These are phyloP conservation scores for Linhomoeus sp. DNA, from an alignment of 2,888 invertebrate genomes.

Conservation along the genomic window DNA sequence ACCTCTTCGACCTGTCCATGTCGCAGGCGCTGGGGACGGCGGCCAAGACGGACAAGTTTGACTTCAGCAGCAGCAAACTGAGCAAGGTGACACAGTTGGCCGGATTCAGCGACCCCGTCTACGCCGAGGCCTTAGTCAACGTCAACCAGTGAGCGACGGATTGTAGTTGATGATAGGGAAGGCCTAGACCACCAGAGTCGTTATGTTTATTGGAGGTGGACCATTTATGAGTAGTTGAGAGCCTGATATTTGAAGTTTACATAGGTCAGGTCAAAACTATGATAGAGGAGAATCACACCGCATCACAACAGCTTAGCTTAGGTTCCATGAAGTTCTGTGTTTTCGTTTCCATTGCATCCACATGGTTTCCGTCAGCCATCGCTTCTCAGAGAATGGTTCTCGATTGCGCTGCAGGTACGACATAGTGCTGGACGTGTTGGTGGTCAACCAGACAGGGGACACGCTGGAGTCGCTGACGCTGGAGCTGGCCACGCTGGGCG, in stretches of 20 bases:
- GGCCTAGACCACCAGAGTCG: no score
- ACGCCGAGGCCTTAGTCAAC: conserved; percentile 97
- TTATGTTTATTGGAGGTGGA: no score
- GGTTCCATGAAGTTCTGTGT: no score
- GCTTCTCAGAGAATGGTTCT: no score
- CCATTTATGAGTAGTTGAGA: no score
- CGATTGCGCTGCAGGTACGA: conserved; percentile 43
- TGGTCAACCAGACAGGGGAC: conserved; percentile 93
- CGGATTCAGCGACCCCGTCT: conserved; percentile 96
- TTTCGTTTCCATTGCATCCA: no score
- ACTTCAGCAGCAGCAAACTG: conserved; percentile 37
- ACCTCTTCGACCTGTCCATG: conserved; percentile 83
- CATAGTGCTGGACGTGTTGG: conserved; percentile 86
- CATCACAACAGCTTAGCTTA: no score
- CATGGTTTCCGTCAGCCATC: no score
- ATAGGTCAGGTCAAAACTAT: no score
- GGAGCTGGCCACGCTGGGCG: conserved; percentile 73
- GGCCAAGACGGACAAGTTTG: conserved; percentile 25
- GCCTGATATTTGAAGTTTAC: no score
- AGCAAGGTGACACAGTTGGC: conserved; percentile 72
- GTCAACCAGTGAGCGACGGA: conserved; percentile 63
- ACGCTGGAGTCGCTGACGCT: conserved; percentile 92
- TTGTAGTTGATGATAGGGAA: no score
- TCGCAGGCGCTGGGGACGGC: conserved; percentile 39
- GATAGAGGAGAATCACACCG: no score